Conservation (phyloP, 2,113 vertebrate genomes). For the Larimichthys crocea region DNA sequence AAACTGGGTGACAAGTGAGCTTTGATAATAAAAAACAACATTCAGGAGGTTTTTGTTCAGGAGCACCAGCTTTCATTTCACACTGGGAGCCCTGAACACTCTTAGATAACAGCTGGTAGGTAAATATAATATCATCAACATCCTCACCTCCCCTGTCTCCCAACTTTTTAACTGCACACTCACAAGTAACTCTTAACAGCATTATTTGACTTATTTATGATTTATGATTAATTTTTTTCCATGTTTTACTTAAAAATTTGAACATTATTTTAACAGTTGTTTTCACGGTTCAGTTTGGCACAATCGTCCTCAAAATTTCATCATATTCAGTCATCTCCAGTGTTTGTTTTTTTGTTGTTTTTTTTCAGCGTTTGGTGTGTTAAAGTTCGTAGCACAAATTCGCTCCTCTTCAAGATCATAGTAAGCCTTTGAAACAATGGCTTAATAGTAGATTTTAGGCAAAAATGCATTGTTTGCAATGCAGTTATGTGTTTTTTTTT, state of each 20-base stretch:
- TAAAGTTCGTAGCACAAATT: no score
- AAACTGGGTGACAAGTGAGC: no score
- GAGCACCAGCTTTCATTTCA: background rate
- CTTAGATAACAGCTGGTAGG: background rate
- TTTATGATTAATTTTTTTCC: no score
- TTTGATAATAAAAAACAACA: no score
- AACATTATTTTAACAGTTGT: no score
- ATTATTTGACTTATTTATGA: no score
- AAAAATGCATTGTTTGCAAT: background rate
- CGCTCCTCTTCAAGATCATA: background rate
- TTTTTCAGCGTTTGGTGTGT: no score
- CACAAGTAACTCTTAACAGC: background rate
- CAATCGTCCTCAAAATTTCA: no score
- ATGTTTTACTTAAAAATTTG: no score
- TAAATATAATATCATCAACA: background rate
- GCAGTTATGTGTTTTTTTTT: background rate
- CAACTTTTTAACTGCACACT: background rate
- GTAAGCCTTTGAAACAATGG: background rate
- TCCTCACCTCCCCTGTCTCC: background rate
- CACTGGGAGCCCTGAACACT: background rate
- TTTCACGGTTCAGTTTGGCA: no score
- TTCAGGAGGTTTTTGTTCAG: background rate
- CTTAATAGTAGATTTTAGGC: background rate
- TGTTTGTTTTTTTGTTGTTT: no score
- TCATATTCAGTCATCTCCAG: no score